phyloP scores from a whole-genome alignment of 2,797 vertebrate genomes.

The Sebastes taczanowskii region DNA sequence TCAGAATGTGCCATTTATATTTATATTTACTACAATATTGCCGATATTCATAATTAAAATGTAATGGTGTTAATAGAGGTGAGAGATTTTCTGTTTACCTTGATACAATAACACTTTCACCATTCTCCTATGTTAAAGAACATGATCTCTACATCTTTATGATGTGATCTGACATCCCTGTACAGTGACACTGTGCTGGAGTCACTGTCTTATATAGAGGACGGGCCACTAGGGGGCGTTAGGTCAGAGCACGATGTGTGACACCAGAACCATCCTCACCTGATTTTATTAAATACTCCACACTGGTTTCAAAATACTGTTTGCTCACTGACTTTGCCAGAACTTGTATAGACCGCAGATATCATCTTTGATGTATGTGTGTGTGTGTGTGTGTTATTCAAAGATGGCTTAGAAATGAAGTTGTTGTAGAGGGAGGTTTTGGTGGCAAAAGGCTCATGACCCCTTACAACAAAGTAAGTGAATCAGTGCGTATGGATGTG shows the following conservation, averaged over 20 bases:
- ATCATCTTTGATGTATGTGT: not conserved
- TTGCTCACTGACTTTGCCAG: not conserved
- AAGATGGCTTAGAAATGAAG: not conserved
- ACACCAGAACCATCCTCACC: not conserved
- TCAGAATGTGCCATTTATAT: not conserved
- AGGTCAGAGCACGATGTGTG: conserved; percentile 1
- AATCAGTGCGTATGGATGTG: not conserved
- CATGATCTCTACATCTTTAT: not conserved
- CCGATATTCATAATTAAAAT: not conserved
- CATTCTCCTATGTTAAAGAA: not conserved
- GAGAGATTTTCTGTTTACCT: not conserved
- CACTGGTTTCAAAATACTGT: not conserved
- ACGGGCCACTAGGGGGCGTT: conserved; percentile 67
- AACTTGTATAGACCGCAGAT: not conserved
- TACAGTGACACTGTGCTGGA: not conserved
- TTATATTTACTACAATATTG: not conserved
- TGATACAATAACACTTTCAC: not conserved
- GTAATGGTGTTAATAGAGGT: not conserved
- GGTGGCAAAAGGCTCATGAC: not conserved
- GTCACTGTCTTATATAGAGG: not conserved
- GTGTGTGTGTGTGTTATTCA: not conserved
- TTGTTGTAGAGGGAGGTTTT: not conserved
- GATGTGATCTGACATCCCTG: not conserved
- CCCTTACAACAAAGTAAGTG: not conserved
- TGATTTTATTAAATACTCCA: not conserved